These are phyloP conservation scores for Ptycholaimellus sp. DNA, from an alignment of 2,888 invertebrate genomes.

Conservation along the genomic window DNA sequence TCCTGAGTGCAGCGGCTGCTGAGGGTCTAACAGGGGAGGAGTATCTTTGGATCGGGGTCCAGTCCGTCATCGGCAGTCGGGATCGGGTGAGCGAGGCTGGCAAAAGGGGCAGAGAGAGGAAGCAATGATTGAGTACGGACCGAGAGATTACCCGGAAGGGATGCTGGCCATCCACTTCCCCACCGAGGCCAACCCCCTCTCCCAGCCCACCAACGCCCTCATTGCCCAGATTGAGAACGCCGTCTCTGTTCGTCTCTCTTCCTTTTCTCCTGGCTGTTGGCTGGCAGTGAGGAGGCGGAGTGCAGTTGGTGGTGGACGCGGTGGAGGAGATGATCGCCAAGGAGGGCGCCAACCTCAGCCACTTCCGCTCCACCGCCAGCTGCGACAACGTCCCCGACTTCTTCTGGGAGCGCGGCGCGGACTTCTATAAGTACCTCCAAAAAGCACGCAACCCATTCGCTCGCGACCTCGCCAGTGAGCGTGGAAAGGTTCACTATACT, in stretches of 20 bases:
- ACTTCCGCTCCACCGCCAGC: background rate
- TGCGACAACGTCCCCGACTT: conserved; percentile 7
- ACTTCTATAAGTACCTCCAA: conserved; percentile 13
- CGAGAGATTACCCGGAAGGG: conserved; percentile 10
- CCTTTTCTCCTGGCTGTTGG: too few species aligned
- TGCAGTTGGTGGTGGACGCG: too few species aligned
- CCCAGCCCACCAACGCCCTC: background rate
- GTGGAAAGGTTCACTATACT: background rate
- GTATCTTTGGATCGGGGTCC: conserved; percentile 87
- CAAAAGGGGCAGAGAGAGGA: too few species aligned
- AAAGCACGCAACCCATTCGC: too few species aligned
- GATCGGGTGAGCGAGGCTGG: too few species aligned
- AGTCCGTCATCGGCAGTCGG: conserved; percentile 30
- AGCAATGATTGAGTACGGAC: too few species aligned
- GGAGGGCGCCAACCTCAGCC: too few species aligned
- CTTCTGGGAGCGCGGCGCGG: conserved; percentile 11
- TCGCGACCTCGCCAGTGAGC: too few species aligned
- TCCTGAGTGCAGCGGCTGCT: conserved; percentile 45
- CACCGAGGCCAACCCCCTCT: conserved; percentile 8
- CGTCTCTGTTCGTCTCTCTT: background rate
- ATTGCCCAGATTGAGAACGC: background rate
- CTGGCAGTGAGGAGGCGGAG: too few species aligned
- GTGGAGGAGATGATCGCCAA: too few species aligned
- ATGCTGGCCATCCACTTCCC: conserved; percentile 22
- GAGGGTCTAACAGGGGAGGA: conserved; percentile 58